Evolutionary conservation across 2,888 invertebrate species (phyloP).

Genomic region (Nomada hirtipes): DNA sequence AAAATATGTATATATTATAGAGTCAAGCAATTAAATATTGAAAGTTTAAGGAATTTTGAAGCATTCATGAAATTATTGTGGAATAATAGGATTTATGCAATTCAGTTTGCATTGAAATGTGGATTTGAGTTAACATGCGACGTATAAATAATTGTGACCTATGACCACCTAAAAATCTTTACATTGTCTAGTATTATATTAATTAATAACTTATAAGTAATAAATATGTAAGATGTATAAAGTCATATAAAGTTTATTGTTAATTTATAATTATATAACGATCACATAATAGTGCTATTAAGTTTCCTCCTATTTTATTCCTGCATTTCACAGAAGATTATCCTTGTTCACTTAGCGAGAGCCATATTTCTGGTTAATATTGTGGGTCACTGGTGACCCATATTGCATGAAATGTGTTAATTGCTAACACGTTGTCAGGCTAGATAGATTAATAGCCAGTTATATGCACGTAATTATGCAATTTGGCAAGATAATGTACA

Average conservation of each 20-base stretch:
- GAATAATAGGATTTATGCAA: too few relatives aligned
- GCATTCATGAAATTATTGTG: too few relatives aligned
- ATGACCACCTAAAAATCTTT: too few relatives aligned
- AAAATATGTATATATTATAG: too few relatives aligned
- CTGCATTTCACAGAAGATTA: neutral
- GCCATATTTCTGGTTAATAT: neutral
- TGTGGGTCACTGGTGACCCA: slow-evolving; percentile 14
- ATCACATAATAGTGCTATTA: too few relatives aligned
- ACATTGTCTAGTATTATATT: too few relatives aligned
- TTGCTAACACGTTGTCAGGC: slow-evolving; percentile 15
- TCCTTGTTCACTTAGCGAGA: neutral
- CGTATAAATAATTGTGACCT: too few relatives aligned
- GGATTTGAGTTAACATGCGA: neutral
- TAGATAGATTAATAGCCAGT: slow-evolving; percentile 16
- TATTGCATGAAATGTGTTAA: slow-evolving; percentile 15
- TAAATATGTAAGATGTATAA: too few relatives aligned
- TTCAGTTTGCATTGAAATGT: neutral
- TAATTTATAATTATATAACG: too few relatives aligned
- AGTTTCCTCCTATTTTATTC: neutral
- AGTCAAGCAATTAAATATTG: neutral
- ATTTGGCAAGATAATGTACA: neutral
- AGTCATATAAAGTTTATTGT: too few relatives aligned
- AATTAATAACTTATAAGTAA: too few relatives aligned
- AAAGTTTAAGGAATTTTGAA: neutral
- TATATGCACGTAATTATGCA: slow-evolving; percentile 11